Evolutionary conservation across 2,888 invertebrate genomes (phyloP).

Genomic region (Pterobdella sp.): DNA sequence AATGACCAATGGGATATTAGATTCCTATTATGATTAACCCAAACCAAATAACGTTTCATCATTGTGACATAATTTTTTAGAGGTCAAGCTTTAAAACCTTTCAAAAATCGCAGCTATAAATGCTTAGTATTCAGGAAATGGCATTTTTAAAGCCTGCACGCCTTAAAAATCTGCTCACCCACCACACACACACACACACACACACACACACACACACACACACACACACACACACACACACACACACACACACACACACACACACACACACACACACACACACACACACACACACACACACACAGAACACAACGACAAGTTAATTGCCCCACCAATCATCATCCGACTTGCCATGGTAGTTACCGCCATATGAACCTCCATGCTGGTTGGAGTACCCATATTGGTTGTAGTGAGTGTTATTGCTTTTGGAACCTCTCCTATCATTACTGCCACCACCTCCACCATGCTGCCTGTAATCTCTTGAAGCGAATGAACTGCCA

Average conservation of each 20-base stretch:
- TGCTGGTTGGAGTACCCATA: neutral
- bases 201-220: conserved; percentile 14
- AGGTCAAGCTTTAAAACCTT: no score
- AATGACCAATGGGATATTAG: no score
- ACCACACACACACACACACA: conserved; percentile 14
- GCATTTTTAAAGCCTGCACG: no score
- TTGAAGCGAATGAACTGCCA: conserved; percentile 31
- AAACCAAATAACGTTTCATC: no score
- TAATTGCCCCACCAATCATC: conserved; percentile 36
- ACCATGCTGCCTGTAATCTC: conserved; percentile 33
- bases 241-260: conserved; percentile 16
- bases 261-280: conserved; percentile 12
- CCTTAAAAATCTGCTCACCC: no score
- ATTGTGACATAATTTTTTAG: no score
- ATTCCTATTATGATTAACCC: no score
- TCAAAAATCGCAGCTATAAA: no score
- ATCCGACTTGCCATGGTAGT: conserved; percentile 28
- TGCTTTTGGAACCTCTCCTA: conserved; percentile 17
- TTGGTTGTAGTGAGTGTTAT: neutral
- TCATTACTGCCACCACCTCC: conserved; percentile 19
- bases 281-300: conserved; percentile 14
- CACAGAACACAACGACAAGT: neutral
- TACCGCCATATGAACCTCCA: conserved; percentile 30
- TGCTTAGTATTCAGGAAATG: no score
- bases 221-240: conserved; percentile 14